Conservation (phyloP, 2,113 vertebrate species). For the Asarcornis scutulata region DNA sequence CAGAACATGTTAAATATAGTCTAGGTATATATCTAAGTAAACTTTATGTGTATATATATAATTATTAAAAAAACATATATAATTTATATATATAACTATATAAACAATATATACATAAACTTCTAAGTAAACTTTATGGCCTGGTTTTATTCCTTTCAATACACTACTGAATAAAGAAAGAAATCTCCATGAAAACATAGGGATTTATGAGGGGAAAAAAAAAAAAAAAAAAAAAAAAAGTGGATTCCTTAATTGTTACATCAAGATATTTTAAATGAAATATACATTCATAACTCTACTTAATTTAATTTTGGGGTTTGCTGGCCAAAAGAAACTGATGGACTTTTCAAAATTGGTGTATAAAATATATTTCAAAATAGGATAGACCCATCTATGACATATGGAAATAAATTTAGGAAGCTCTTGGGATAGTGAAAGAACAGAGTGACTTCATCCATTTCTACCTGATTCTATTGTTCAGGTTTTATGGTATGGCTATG, state of each 20-base stretch:
- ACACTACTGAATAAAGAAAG: background rate
- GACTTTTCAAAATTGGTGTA: background rate
- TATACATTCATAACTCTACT: background rate
- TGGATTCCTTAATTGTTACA: background rate
- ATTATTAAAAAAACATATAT: too few species aligned
- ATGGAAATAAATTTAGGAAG: background rate
- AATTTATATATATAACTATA: too few species aligned
- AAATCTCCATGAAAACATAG: background rate
- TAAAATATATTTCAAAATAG: background rate
- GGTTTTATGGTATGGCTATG: background rate
- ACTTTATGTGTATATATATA: background rate
- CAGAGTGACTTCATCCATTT: background rate
- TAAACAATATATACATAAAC: too few species aligned
- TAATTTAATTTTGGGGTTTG: background rate
- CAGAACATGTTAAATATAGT: background rate
- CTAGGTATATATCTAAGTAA: background rate
- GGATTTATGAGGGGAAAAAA: background rate
- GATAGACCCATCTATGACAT: background rate
- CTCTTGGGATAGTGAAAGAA: background rate
- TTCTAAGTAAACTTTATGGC: background rate
- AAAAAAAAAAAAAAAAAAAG: background rate
- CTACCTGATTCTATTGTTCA: background rate
- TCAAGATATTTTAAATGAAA: background rate
- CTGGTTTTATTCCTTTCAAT: slow-evolving; percentile 6
- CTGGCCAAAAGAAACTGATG: background rate